A percentile compares a stretch with the other conserved stretches of the same genome.
Evolutionary conservation across 2,888 invertebrate genomes (phyloP).

Genomic region (Drosophila setosimentum): DNA sequence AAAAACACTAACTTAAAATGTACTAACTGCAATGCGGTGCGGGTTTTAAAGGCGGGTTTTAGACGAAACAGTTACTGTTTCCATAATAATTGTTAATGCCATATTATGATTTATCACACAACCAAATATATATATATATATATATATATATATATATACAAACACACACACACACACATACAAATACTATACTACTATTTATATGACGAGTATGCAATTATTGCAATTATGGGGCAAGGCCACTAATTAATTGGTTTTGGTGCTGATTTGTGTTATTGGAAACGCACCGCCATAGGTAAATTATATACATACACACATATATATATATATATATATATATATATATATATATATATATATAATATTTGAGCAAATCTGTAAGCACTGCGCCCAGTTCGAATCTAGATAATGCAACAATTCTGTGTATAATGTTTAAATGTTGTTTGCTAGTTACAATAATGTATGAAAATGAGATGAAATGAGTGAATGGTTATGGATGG

Average conservation of each 20-base stretch:
- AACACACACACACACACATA: background rate
- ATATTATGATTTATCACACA: slow-evolving; percentile 32
- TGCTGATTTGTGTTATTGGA: slow-evolving; percentile 42
- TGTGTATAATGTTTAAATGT: slow-evolving; percentile 38
- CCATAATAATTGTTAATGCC: slow-evolving; percentile 48
- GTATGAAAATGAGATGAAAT: slow-evolving; percentile 8
- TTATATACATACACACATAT: background rate
- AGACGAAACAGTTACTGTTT: slow-evolving; percentile 56
- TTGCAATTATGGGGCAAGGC: slow-evolving; percentile 37
- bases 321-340: background rate
- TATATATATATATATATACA: slow-evolving; percentile 1
- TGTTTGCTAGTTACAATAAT: slow-evolving; percentile 38
- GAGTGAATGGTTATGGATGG: slow-evolving; percentile 25
- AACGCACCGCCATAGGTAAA: slow-evolving; percentile 12
- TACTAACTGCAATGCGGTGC: slow-evolving; percentile 46
- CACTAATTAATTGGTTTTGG: slow-evolving; percentile 38
- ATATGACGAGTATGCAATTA: slow-evolving; percentile 7
- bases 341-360: background rate
- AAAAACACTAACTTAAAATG: slow-evolving; percentile 3
- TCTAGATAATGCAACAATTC: slow-evolving; percentile 15
- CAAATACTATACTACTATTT: background rate
- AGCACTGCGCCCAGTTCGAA: background rate
- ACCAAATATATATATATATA: slow-evolving; percentile 2
- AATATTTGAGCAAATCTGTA: slow-evolving; percentile 18
- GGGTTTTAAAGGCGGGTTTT: slow-evolving; percentile 26